These are phyloP conservation scores for Siderastrea siderea DNA, from an alignment of 92 coral and sea anemone species.

Conservation along the genomic window DNA sequence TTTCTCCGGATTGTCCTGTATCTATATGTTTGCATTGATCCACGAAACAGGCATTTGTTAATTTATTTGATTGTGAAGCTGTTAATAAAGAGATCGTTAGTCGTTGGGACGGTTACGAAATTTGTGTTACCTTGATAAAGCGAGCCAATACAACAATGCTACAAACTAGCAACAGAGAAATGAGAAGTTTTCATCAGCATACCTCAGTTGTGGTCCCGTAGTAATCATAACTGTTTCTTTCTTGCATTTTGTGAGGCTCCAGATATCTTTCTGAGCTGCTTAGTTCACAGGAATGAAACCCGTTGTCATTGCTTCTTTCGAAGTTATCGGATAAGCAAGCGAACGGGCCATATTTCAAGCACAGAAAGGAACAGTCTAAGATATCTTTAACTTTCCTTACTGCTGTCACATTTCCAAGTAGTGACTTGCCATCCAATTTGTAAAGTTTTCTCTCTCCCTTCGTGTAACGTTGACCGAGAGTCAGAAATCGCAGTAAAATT, in stretches of 20 bases:
- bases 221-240: background rate
- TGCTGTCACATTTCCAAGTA: conserved; percentile 12
- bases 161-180: no score
- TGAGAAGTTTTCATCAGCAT: background rate
- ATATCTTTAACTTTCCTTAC: background rate
- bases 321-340: conserved; percentile 5
- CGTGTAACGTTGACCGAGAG: background rate
- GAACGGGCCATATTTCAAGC: background rate
- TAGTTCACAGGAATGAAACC: background rate
- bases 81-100: background rate
- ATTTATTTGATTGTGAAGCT: no score
- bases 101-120: no score
- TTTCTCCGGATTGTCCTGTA: no score
- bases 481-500: background rate
- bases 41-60: no score
- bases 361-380: conserved; percentile 5
- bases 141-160: no score
- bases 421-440: background rate
- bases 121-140: no score
- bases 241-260: background rate
- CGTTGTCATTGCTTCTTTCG: background rate
- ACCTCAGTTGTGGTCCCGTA: conserved; percentile 1
- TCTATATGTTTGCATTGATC: no score
- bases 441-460: background rate
- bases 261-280: no score